A percentile compares a stretch with the other conserved stretches of the same genome.
These are phyloP conservation scores for Pampusana beccarii DNA, from an alignment of 2,113 vertebrate species.

Conservation along the genomic window DNA sequence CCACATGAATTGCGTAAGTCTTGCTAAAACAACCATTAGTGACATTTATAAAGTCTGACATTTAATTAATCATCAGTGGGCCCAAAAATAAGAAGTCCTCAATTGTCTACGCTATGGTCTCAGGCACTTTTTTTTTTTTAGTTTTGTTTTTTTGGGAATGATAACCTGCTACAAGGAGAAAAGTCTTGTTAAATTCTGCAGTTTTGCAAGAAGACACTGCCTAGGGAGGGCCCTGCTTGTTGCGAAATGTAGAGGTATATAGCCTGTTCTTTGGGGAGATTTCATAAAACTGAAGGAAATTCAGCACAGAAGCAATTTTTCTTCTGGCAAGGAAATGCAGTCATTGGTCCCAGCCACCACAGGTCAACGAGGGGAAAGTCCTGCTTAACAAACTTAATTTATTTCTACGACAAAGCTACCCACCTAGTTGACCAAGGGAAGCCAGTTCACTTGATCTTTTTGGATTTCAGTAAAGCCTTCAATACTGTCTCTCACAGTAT, in stretches of 20 bases:
- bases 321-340: background rate
- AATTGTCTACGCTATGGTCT: background rate
- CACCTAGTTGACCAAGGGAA: too few relatives aligned
- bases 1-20: background rate
- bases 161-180: background rate
- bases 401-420: too few relatives aligned
- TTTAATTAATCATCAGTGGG: background rate
- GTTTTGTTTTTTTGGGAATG: background rate
- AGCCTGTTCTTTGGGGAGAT: background rate
- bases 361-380: too few relatives aligned
- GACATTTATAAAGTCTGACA: conserved; percentile 1
- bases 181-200: background rate
- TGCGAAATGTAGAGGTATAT: background rate
- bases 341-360: too few relatives aligned
- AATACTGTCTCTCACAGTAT: too few relatives aligned
- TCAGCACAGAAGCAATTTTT: background rate
- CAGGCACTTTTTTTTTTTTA: background rate
- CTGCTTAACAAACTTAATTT: too few relatives aligned
- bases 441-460: too few relatives aligned
- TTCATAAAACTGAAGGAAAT: conserved; percentile 24
- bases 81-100: background rate
- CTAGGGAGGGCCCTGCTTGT: background rate
- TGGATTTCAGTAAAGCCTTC: too few relatives aligned
- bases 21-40: conserved; percentile 3
- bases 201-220: background rate